Base-by-base conservation (phyloP, 2,797 vertebrate species). In the Chromobotia macracanthus region DNA sequence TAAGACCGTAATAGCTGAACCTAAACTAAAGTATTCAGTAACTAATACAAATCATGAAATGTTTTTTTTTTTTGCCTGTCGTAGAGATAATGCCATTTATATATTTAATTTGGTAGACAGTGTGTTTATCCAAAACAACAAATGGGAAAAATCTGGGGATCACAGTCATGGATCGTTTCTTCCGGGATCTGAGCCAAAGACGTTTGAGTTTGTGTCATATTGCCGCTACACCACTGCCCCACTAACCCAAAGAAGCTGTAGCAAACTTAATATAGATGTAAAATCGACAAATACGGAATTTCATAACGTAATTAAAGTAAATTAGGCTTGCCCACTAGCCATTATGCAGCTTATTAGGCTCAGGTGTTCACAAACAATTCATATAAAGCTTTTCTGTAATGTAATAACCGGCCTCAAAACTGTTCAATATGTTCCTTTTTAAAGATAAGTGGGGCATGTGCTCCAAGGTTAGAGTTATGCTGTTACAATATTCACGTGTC, bases 351-450 rank as follows among this genome's bases (percentile, higher is more conserved):
- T 18, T 13, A 19, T 48, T 7, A 44, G 53, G 5, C 35, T 13
- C 21, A 5, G 12, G 23, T 68, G 12, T 44, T 66, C 35, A 28
- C 16, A 28, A 60, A 60, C 13, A 61, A 12, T 69, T 35, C 6
- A 5, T 35, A 15, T 55, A 55, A 28, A 19, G 50, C 0, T 16
- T 69, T 69, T 58, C 2, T 51, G 0, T 69, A 68, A 66, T 50
- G n/a, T 13, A 76, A 77, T 61, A 61, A 50, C 51, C 8, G 9
- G 21, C 5, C 15, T 56, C 18, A 60, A 66, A 77, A 21, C 25
- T 50, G 16, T 69, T 77, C 18, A 77, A 3, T 48, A 50, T 70
- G 56, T 71, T 68, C 21, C 4, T 31, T 60, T 46, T 31, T 51
- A 13, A 63, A 61, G 56, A 51, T 63, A 70, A 51, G 9, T 13